Base-by-base conservation (phyloP, 2,113 vertebrate species). In the Thinocorus orbignyianus region DNA sequence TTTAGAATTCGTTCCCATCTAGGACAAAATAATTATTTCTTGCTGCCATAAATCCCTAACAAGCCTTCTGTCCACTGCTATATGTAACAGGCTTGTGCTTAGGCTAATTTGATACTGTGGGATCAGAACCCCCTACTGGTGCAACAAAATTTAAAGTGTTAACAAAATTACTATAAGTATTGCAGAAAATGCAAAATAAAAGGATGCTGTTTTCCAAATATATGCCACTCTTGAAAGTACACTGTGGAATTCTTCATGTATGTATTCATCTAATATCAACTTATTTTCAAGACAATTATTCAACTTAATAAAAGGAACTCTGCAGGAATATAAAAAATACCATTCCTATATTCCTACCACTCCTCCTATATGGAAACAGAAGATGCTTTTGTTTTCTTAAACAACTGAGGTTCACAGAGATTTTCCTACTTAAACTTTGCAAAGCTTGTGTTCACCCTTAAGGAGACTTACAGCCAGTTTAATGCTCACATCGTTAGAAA, bases 141-240 rank as follows among this genome's bases (percentile, higher is more conserved):
- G 31, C 31, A 88, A 93, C 17, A 33, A 92, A 82, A 87, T 94
- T 79, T 68, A 54, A 88, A 93, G 46, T 15, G 14, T 91, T 96
- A 94, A 81, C 76, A 81, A 89, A 93, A 94, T 95, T 94, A 86
- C 81, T 91, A 41, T 87, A 81, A 77, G 57, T 44, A 46, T 60
- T 94, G 77, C 33, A 91, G 90, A 92, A 96, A 94, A 80, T 19
- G 13, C 37, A 76, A 92, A 95, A 79, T 71, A 71, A 84, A 89
- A 85, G 28, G 65, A 57, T 89, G 35, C 3, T 81, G 7, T 91
- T 94, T 95, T 92, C 83, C 31, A 94, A 87, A 92, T 58, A 87
- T 30, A 87, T 30, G 48, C 39, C 66, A 31, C 71, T 91, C 73
- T 83, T 85, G 77, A 93, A 92, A 82, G 39, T 70, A 65, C 4